Conservation (phyloP, 2,113 vertebrate species). For the Willisornis vidua region DNA sequence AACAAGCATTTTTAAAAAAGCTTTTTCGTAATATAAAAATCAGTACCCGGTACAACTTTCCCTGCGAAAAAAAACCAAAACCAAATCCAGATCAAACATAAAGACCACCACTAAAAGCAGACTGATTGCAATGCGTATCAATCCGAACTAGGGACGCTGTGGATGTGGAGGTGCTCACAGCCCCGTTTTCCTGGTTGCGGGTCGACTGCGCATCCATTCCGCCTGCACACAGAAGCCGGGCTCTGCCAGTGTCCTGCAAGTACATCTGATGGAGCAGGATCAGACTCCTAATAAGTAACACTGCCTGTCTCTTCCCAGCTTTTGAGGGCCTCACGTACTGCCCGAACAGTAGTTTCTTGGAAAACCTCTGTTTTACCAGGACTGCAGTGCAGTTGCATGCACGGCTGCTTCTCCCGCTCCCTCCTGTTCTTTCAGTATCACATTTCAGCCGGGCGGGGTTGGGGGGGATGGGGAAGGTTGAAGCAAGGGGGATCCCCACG, state of each 20-base stretch:
- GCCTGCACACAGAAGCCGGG: not conserved
- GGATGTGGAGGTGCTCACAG: fast-evolving
- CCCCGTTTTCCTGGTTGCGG: fast-evolving
- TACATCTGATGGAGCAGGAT: not conserved
- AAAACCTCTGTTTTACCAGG: not conserved
- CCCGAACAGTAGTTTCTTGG: not conserved
- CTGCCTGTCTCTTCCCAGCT: not conserved
- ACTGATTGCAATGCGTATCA: fast-evolving
- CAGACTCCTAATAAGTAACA: fast-evolving
- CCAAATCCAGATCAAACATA: not conserved
- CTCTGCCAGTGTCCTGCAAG: too few relatives aligned
- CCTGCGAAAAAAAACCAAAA: not conserved
- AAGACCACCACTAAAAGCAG: not conserved
- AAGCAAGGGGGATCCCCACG: not conserved
- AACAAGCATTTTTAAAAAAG: not conserved
- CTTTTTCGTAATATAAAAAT: not conserved
- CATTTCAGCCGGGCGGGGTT: not conserved
- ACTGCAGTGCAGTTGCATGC: not conserved
- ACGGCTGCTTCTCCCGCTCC: not conserved
- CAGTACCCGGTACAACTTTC: fast-evolving
- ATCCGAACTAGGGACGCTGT: fast-evolving
- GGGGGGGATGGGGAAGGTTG: too few relatives aligned
- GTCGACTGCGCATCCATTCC: fast-evolving
- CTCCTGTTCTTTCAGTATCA: not conserved
- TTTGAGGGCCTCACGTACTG: not conserved